Conservation (phyloP, 2,888 invertebrate species). For the Rambutsinella grinnellia region DNA sequence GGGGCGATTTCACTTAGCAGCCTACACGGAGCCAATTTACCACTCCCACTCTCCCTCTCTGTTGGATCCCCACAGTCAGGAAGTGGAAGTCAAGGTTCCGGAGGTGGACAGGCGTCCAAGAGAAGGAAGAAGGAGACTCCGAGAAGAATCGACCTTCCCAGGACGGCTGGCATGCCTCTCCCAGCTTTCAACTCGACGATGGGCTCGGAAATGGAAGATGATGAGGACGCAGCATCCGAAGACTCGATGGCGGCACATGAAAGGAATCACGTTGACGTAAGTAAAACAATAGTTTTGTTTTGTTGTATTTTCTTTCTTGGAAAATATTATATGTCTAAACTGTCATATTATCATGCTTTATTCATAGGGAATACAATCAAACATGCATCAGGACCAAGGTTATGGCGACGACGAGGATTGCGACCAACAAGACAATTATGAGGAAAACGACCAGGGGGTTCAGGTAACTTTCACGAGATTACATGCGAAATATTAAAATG, state of each 20-base stretch:
- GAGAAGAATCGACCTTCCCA: constrained; percentile 63
- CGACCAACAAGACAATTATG: constrained; percentile 63
- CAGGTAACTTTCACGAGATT: too few species aligned
- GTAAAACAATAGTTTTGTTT: constrained; percentile 2
- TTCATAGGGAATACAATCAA: constrained; percentile 42
- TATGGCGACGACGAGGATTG: constrained; percentile 63
- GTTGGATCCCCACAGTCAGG: constrained; percentile 49
- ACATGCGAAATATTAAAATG: too few species aligned
- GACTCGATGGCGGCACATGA: constrained; percentile 66
- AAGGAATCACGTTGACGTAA: constrained; percentile 64
- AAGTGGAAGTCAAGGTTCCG: constrained; percentile 42
- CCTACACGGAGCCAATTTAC: constrained; percentile 35
- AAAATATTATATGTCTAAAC: neutral
- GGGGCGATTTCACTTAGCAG: constrained; percentile 35
- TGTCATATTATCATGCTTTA: neutral
- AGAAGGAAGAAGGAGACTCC: constrained; percentile 66
- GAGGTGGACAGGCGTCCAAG: constrained; percentile 59
- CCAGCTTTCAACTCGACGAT: constrained; percentile 58
- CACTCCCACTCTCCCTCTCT: constrained; percentile 53
- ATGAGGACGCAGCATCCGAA: constrained; percentile 60
- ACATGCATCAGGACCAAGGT: constrained; percentile 49
- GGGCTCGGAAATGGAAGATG: constrained; percentile 56
- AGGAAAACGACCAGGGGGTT: constrained; percentile 59
- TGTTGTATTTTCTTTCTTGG: too few species aligned
- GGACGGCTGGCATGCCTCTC: constrained; percentile 53